These are phyloP conservation scores for Halcyon chelicuti DNA, from an alignment of 2,797 vertebrate genomes.

Conservation along the genomic window DNA sequence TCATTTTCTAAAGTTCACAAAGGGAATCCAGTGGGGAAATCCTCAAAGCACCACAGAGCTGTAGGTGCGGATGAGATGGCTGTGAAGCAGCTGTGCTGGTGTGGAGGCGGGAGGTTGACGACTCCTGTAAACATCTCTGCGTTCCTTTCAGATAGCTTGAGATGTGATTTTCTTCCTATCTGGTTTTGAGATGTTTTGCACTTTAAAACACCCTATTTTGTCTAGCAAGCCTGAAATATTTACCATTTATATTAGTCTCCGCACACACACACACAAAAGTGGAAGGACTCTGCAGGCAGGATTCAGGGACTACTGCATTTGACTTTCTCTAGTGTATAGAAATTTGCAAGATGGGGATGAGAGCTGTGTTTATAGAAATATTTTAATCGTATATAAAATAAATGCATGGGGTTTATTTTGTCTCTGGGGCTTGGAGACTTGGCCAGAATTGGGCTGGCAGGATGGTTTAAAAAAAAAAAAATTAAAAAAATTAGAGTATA, in stretches of 20 bases:
- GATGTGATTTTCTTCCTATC: background rate
- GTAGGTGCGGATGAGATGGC: background rate
- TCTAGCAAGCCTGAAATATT: background rate
- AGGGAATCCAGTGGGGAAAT: background rate
- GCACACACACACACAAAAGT: background rate
- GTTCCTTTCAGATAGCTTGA: background rate
- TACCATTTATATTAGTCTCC: background rate
- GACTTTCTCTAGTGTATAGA: background rate
- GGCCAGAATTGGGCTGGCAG: constrained; percentile 55
- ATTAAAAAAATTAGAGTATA: background rate
- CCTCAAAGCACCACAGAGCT: background rate
- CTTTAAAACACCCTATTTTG: background rate
- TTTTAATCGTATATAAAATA: constrained; percentile 20
- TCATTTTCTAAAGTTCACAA: background rate
- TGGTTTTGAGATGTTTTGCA: background rate
- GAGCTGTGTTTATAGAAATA: background rate
- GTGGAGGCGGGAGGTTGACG: background rate
- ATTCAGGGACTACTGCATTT: background rate
- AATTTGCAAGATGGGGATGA: background rate
- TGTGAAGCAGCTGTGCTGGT: background rate
- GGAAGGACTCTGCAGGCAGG: background rate
- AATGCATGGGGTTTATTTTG: constrained; percentile 32
- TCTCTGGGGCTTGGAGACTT: background rate
- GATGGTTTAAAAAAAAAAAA: background rate
- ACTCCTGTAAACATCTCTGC: background rate